Conservation (phyloP, 1,140 invertebrate species). For the Diachasma alloeum region DNA sequence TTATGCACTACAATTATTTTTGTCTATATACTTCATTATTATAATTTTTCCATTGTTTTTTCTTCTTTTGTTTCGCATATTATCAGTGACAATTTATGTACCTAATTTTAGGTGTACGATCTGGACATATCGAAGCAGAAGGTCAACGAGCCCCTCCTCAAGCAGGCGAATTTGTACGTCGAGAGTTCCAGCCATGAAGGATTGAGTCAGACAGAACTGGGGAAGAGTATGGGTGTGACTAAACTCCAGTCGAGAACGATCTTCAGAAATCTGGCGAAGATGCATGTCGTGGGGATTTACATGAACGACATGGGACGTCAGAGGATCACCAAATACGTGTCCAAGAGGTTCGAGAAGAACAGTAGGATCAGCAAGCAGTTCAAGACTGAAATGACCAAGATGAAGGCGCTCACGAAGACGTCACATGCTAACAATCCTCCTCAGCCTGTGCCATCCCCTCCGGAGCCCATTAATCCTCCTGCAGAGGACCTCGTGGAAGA, state of each 20-base stretch:
- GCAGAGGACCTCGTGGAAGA: background rate
- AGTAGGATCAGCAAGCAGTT: constrained; percentile 56
- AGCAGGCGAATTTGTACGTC: constrained; percentile 63
- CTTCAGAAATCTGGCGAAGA: constrained; percentile 62
- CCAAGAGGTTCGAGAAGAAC: constrained; percentile 54
- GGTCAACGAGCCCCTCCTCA: constrained; percentile 56
- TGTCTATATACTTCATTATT: too few relatives aligned
- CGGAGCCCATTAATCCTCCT: background rate
- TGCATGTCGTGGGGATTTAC: constrained; percentile 60
- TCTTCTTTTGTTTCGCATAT: too few relatives aligned
- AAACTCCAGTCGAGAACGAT: constrained; percentile 66
- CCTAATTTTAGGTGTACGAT: constrained; percentile 49
- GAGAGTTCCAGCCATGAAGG: constrained; percentile 62
- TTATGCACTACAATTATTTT: too few relatives aligned
- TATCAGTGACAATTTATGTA: too few relatives aligned
- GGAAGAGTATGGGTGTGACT: constrained; percentile 60
- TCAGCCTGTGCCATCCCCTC: background rate
- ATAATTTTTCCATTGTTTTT: too few relatives aligned
- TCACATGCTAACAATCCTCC: background rate
- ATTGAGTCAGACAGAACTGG: constrained; percentile 59
- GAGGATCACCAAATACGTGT: constrained; percentile 61
- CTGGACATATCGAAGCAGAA: constrained; percentile 58
- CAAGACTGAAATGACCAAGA: constrained; percentile 57
- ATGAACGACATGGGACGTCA: constrained; percentile 69
- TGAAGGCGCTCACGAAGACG: constrained; percentile 49